These are phyloP conservation scores for Drosophila equinoxialis DNA, from an alignment of 1,140 invertebrate genomes.

Conservation along the genomic window DNA sequence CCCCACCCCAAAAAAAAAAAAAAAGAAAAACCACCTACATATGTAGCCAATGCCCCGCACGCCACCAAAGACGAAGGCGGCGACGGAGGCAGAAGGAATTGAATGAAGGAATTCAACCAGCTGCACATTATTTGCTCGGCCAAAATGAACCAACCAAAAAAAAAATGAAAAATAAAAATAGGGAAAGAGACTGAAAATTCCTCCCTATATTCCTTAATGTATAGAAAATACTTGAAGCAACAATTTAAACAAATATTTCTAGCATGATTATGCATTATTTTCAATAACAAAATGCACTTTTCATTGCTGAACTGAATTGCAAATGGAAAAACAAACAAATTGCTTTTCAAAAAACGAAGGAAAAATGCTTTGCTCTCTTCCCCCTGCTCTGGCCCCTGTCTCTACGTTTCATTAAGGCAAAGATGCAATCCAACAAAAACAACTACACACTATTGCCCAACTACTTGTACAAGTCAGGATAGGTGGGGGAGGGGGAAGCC, in stretches of 20 bases:
- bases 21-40: neutral
- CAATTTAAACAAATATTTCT: conserved; percentile 5
- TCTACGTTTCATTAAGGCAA: neutral
- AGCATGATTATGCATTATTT: conserved; percentile 52
- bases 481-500: neutral
- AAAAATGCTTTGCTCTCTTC: neutral
- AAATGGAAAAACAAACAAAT: conserved; percentile 67
- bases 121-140: conserved; percentile 20
- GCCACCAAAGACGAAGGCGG: neutral
- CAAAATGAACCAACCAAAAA: conserved; percentile 1
- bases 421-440: conserved; percentile 21
- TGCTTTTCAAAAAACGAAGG: conserved; percentile 49
- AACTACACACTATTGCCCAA: conserved; percentile 49
- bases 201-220: neutral
- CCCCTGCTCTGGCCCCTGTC: too few species aligned
- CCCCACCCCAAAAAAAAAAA: neutral
- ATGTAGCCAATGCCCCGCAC: neutral
- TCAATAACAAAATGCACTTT: conserved; percentile 78
- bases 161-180: too few species aligned
- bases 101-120: conserved; percentile 22
- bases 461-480: conserved; percentile 47
- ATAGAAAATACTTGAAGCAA: neutral
- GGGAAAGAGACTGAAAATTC: neutral
- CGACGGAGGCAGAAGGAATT: neutral
- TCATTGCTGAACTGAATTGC: conserved; percentile 34